phyloP scores from a whole-genome alignment of 2,888 invertebrate species.

The Drosophila monieri region DNA sequence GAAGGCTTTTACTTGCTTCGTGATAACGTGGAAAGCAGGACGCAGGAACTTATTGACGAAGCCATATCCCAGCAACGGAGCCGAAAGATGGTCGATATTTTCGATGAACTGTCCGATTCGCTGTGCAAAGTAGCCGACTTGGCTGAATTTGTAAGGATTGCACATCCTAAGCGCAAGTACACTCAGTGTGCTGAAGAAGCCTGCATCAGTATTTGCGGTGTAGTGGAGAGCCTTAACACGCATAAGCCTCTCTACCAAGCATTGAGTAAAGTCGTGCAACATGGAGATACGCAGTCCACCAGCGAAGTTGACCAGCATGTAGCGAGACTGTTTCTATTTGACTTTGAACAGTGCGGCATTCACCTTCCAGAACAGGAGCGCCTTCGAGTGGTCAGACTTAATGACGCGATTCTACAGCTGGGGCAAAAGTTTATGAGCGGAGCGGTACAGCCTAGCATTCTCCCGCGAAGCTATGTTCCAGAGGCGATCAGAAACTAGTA shows the following conservation, averaged over 20 bases:
- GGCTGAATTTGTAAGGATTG: slow-evolving; percentile 97
- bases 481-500: slow-evolving; percentile 89
- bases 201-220: slow-evolving; percentile 93
- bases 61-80: slow-evolving; percentile 87
- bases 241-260: slow-evolving; percentile 92
- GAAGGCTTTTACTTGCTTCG: slow-evolving; percentile 93
- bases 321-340: slow-evolving; percentile 94
- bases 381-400: slow-evolving; percentile 91
- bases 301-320: slow-evolving; percentile 93
- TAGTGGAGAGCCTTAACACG: slow-evolving; percentile 98
- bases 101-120: slow-evolving; percentile 97
- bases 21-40: slow-evolving; percentile 89
- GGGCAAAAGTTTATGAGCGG: slow-evolving; percentile 94
- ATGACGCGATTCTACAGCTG: slow-evolving; percentile 92
- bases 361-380: slow-evolving; percentile 92
- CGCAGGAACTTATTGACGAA: slow-evolving; percentile 90
- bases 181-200: slow-evolving; percentile 94
- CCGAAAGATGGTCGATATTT: slow-evolving; percentile 95
- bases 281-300: slow-evolving; percentile 88
- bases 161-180: slow-evolving; percentile 92
- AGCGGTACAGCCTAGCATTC: slow-evolving; percentile 88
- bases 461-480: slow-evolving; percentile 89
- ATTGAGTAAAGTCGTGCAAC: slow-evolving; percentile 88
- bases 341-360: slow-evolving; percentile 99
- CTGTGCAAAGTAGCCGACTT: slow-evolving; percentile 98